A percentile compares a stretch with the other conserved stretches of the same genome.
phyloP scores from a whole-genome alignment of 35 echinoderm and acorn worm species.

The Acanthaster planci region DNA sequence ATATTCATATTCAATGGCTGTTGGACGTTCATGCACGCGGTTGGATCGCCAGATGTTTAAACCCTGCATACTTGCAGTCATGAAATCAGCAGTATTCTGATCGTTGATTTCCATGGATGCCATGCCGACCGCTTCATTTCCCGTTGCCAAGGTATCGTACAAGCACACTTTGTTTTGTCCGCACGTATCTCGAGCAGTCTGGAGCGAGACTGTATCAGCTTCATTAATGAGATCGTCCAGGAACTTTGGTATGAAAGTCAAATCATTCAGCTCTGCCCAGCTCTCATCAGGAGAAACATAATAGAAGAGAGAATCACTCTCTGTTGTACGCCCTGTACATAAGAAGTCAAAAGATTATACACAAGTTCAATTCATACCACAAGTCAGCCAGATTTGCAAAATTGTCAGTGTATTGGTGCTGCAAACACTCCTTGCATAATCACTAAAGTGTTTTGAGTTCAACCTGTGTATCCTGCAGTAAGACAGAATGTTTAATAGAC shows the following conservation, averaged over 20 bases:
- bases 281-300: constrained; percentile 28
- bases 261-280: constrained; percentile 61
- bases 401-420: no score
- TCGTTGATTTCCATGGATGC: constrained; percentile 55
- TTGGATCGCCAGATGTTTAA: no score
- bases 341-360: no score
- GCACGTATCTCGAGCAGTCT: constrained; percentile 36
- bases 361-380: no score
- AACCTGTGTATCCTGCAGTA: no score
- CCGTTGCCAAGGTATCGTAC: constrained; percentile 70
- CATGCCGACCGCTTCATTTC: constrained; percentile 38
- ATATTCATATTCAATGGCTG: no score
- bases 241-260: constrained; percentile 61
- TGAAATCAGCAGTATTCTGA: not conserved
- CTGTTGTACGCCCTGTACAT: constrained; percentile 59
- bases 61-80: not conserved
- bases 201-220: constrained; percentile 11
- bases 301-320: constrained; percentile 55
- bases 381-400: no score
- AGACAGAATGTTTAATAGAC: no score
- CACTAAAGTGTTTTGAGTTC: no score
- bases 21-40: no score
- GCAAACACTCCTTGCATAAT: no score
- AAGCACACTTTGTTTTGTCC: constrained; percentile 60
- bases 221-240: constrained; percentile 57